Percentiles rank a stretch among this genome's conserved stretches.
Conservation (phyloP, 2,888 invertebrate genomes). For the Macrosoma leucophasiata region DNA sequence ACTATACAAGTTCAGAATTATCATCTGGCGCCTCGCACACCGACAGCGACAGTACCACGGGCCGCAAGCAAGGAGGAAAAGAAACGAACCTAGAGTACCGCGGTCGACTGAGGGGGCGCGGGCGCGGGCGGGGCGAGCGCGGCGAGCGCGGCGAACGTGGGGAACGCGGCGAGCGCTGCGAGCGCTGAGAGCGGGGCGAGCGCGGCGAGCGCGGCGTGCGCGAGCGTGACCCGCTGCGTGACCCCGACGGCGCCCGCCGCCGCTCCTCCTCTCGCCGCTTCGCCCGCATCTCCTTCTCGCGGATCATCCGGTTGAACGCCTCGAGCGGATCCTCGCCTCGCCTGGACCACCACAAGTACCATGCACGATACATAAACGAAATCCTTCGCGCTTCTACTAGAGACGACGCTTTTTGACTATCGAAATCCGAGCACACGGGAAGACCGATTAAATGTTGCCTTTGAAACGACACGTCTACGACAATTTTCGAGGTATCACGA, state of each 20-base stretch:
- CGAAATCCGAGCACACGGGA: too few species aligned
- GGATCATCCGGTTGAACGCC: slow-evolving; percentile 89
- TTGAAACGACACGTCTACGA: too few species aligned
- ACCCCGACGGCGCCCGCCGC: slow-evolving; percentile 56
- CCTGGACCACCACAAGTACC: slow-evolving; percentile 58
- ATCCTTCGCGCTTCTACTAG: too few species aligned
- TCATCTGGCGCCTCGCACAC: too few species aligned
- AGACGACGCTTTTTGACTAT: too few species aligned
- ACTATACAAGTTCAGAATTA: too few species aligned
- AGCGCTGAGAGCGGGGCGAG: slow-evolving; percentile 65
- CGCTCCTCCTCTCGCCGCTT: slow-evolving; percentile 78
- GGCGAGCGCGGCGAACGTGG: slow-evolving; percentile 41
- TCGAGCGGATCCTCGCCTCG: slow-evolving; percentile 90
- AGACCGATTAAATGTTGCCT: too few species aligned
- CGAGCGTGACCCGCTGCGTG: slow-evolving; percentile 40
- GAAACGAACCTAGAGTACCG: slow-evolving; percentile 63
- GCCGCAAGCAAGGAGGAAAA: slow-evolving; percentile 6
- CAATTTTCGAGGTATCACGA: too few species aligned
- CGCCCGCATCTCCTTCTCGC: slow-evolving; percentile 87
- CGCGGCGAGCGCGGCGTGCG: slow-evolving; percentile 51
- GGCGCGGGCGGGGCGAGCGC: slow-evolving; percentile 35
- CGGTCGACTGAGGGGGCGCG: slow-evolving; percentile 48
- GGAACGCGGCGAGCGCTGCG: slow-evolving; percentile 36
- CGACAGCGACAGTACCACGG: too few species aligned
- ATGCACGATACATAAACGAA: too few species aligned